Percentiles rank a stretch among this genome's conserved stretches.
Conservation (phyloP, 53 echinoderm and acorn worm species). For the Antedon mediterranea region DNA sequence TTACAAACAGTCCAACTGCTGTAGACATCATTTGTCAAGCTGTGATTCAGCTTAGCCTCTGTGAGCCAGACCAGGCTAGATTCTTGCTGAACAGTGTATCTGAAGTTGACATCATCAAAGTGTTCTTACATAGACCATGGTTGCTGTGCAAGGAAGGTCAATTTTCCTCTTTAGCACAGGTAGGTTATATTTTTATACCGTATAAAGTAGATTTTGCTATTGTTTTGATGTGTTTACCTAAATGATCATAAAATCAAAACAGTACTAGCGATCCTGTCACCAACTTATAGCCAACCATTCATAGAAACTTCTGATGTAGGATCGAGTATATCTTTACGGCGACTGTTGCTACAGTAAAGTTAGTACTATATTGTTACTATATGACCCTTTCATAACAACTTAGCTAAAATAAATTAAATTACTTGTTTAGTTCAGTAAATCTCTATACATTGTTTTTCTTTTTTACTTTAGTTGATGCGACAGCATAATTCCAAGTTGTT, state of each 20-base stretch:
- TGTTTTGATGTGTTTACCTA: too few relatives aligned
- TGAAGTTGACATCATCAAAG: conserved; percentile 6
- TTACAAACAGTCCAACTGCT: conserved; percentile 14
- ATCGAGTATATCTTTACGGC: too few relatives aligned
- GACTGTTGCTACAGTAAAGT: too few relatives aligned
- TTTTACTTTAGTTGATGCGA: background rate
- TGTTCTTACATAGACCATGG: background rate
- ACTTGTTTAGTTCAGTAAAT: too few relatives aligned
- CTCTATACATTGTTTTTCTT: background rate
- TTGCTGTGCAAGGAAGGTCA: conserved; percentile 1
- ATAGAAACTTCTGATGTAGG: too few relatives aligned
- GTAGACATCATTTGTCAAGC: conserved; percentile 16
- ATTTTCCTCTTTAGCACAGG: conserved; percentile 38
- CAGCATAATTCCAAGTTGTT: background rate
- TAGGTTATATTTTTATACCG: background rate
- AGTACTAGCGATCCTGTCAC: too few relatives aligned
- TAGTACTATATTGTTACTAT: too few relatives aligned
- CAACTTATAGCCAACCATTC: too few relatives aligned
- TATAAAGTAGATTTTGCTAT: too few relatives aligned
- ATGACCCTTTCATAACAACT: too few relatives aligned
- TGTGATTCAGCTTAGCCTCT: conserved; percentile 22
- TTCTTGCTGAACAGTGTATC: conserved; percentile 15
- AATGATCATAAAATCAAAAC: too few relatives aligned
- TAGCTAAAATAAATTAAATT: too few relatives aligned
- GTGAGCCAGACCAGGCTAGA: conserved; percentile 32